phyloP scores from a whole-genome alignment of 2,888 invertebrate species.

The Limnephilus rhombicus region DNA sequence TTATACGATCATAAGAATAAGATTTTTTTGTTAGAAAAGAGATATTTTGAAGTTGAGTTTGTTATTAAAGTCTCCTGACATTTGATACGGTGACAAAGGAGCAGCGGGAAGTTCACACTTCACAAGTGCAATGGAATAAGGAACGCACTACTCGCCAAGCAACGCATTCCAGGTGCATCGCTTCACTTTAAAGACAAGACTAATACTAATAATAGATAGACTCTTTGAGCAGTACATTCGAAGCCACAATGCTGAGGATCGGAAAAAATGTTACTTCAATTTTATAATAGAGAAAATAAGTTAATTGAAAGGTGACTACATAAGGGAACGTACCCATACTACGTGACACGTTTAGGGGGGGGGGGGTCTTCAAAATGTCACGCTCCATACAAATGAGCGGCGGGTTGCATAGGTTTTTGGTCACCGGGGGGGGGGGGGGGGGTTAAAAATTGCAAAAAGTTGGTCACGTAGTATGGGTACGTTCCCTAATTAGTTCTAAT shows the following conservation, averaged over 20 bases:
- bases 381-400: no score
- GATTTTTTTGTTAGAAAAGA: no score
- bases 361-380: no score
- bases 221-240: background rate
- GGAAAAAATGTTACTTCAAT: background rate
- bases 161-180: background rate
- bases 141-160: background rate
- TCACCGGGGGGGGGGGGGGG: no score
- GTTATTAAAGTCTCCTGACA: background rate
- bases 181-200: background rate
- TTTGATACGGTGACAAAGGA: background rate
- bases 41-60: background rate
- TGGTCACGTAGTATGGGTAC: no score
- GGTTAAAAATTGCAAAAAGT: no score
- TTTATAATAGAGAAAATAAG: background rate
- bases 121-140: background rate
- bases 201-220: no score
- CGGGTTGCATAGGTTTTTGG: no score
- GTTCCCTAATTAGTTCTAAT: background rate
- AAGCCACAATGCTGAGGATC: background rate
- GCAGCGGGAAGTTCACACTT: background rate
- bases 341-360: no score
- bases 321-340: no score
- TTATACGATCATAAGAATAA: no score
- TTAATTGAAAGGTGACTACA: background rate